A percentile compares a stretch with the other conserved stretches of the same genome.
Conservation (phyloP, 2,888 invertebrate genomes). For the Phymatocera aterrima region DNA sequence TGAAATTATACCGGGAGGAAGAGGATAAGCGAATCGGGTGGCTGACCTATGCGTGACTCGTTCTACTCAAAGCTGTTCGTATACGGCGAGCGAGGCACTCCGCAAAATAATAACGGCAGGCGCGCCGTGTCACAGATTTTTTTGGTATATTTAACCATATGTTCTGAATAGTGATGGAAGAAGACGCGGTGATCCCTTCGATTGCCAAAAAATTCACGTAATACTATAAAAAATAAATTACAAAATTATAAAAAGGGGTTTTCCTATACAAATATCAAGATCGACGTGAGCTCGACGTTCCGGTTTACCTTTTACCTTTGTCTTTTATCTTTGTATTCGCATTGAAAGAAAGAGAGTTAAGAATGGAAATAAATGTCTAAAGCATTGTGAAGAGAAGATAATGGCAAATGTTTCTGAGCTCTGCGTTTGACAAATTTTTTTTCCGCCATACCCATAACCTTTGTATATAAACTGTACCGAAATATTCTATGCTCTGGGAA, state of each 20-base stretch:
- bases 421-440: slow-evolving; percentile 18
- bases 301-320: too few species aligned
- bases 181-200: too few species aligned
- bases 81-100: not conserved
- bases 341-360: not conserved
- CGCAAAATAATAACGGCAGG: too few species aligned
- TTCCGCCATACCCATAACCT: too few species aligned
- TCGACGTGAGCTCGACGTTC: too few species aligned
- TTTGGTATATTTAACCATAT: too few species aligned
- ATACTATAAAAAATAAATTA: too few species aligned
- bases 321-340: not conserved
- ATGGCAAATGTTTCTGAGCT: not conserved
- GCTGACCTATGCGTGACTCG: not conserved
- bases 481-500: not conserved
- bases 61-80: not conserved
- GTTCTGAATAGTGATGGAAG: too few species aligned
- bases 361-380: not conserved
- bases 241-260: too few species aligned
- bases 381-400: not conserved
- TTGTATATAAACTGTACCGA: not conserved
- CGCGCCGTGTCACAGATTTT: too few species aligned
- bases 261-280: too few species aligned
- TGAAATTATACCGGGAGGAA: not conserved
- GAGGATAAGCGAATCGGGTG: not conserved
- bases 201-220: too few species aligned